Evolutionary conservation across 2,113 vertebrate genomes (phyloP).

Genomic region (Rhinopomastus cyanomelas): DNA sequence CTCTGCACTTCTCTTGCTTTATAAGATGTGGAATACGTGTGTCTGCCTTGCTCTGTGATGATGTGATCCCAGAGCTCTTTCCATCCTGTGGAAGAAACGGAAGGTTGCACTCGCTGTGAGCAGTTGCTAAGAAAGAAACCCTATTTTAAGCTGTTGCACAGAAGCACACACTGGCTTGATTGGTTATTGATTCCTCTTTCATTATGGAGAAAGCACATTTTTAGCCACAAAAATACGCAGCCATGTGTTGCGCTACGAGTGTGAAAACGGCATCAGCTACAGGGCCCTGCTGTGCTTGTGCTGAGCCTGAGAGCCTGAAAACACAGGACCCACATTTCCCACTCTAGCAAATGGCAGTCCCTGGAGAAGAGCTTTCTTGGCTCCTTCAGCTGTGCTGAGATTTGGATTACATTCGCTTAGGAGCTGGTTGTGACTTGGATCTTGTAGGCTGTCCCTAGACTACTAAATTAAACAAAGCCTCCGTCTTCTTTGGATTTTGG

Average conservation of each 20-base stretch:
- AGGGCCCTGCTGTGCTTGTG: background rate
- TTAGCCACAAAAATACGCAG: background rate
- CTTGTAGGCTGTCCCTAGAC: background rate
- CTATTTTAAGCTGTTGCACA: constrained; percentile 64
- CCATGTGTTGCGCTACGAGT: constrained; percentile 29
- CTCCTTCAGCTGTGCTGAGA: constrained; percentile 1
- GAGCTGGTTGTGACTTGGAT: constrained; percentile 28
- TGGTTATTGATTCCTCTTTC: constrained; percentile 68
- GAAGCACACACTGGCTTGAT: constrained; percentile 57
- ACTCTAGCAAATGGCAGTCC: background rate
- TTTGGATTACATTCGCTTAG: constrained; percentile 28
- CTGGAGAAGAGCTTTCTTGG: constrained; percentile 36
- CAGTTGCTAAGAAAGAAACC: constrained; percentile 57
- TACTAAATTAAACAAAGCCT: constrained; percentile 36
- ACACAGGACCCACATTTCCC: background rate
- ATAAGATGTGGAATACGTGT: constrained; percentile 33
- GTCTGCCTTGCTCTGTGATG: background rate
- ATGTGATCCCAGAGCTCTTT: constrained; percentile 52
- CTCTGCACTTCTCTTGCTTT: background rate
- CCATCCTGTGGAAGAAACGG: constrained; percentile 58
- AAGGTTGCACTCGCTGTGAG: background rate
- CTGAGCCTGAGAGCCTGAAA: background rate
- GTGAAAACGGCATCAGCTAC: background rate
- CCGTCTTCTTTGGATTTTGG: background rate
- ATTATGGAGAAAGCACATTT: constrained; percentile 42